Conservation (phyloP, 2,888 invertebrate genomes). For the Idaea biselata region DNA sequence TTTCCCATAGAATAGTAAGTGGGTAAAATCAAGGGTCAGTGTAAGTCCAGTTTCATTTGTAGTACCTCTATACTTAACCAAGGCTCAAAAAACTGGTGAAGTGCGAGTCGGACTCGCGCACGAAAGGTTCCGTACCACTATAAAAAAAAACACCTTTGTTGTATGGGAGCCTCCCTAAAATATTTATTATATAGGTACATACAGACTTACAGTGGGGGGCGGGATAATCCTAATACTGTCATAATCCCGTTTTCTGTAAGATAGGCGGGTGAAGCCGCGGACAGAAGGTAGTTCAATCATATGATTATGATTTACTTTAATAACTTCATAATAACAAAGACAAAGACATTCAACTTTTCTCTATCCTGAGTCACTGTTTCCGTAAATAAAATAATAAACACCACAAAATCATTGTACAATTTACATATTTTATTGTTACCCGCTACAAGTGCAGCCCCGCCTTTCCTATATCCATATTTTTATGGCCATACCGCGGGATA, state of each 20-base stretch:
- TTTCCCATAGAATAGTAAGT: background rate
- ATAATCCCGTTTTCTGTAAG: too few species aligned
- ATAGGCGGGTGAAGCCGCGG: too few species aligned
- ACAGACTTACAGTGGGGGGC: too few species aligned
- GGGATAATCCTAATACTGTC: too few species aligned
- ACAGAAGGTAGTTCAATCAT: too few species aligned
- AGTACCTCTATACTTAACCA: too few species aligned
- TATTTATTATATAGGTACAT: too few species aligned
- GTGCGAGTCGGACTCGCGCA: too few species aligned
- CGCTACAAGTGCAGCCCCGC: constrained; percentile 31
- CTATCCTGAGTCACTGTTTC: background rate
- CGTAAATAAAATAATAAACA: constrained; percentile 24
- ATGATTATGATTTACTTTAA: background rate
- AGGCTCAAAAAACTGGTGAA: too few species aligned
- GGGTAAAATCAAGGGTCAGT: background rate
- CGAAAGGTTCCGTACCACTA: too few species aligned
- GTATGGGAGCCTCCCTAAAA: too few species aligned
- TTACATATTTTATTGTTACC: constrained; percentile 19
- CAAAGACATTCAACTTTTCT: background rate
- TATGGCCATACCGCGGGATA: constrained; percentile 26
- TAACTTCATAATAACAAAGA: background rate
- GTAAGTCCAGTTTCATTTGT: background rate
- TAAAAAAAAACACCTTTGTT: too few species aligned
- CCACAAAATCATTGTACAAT: constrained; percentile 22
- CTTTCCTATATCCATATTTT: constrained; percentile 35